Base-by-base conservation (phyloP, 2,113 vertebrate genomes). In the Aptenodytes forsteri region DNA sequence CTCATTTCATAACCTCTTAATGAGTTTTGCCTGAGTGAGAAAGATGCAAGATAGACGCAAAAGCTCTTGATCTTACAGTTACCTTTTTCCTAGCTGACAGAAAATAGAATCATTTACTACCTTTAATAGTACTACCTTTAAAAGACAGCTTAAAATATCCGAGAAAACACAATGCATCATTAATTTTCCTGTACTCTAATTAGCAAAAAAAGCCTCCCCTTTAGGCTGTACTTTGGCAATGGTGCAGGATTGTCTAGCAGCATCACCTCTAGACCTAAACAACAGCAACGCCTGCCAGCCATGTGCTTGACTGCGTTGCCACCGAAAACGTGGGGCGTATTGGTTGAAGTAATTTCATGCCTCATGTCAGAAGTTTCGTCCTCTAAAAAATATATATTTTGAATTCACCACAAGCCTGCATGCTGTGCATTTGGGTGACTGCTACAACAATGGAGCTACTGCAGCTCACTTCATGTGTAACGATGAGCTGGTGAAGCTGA, bases 311-410 rank as follows among this genome's bases (percentile, higher is more conserved):
- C 29, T 47, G 13, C 38, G 54, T 38, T 89, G 61, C 36, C 47
- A 9, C 87, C 76, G 54, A n/a, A 88, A 72, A 47, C 1, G 0
- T 27, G 50, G 42, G 18, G 13, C 3, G 1, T 34, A 5, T 36
- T 50, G 47, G 49, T 8, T 81, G 47, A 67, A 83, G 29, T 32
- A 11, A 54, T 26, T 80, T 47, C 29, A 13, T 52, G 56, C 23
- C 42, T 92, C 29, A 2, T 18, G 6, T 50, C 54, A 82, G 36
- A 83, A 65, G 23, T n/a, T 85, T 70, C 38, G 34, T 56, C 16
- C 44, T 70, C 58, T 58, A 75, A 82, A 58, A 87, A 34, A 2
- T 3, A 30, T 1, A 0, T 23, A 6, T 55, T 62, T 70, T 70
- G 38, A 87, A 54, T 76, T 87, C 38, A 59, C 34, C 25, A 9